Conservation (phyloP, 2,888 invertebrate genomes). For the Synanthedon tipuliformis region DNA sequence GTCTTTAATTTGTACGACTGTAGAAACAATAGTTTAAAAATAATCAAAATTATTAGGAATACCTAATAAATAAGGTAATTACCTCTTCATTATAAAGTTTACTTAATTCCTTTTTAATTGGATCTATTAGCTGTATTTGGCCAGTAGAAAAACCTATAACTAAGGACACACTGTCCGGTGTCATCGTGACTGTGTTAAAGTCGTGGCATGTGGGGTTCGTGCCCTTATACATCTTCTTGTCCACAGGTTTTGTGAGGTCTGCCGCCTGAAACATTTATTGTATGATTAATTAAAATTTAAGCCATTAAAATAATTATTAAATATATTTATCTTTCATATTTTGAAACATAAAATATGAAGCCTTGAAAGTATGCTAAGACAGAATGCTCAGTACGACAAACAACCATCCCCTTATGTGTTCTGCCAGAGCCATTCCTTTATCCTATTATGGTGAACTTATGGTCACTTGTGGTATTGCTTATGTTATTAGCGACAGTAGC, state of each 20-base stretch:
- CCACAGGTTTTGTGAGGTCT: conserved; percentile 95
- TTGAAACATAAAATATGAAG: background rate
- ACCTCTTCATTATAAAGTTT: conserved; percentile 99
- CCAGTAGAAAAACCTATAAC: conserved; percentile 98
- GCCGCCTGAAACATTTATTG: conserved; percentile 75
- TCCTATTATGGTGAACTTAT: no score
- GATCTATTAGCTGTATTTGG: conserved; percentile 97
- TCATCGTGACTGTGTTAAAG: conserved; percentile 89
- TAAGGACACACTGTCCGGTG: conserved; percentile 86
- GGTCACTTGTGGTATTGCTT: no score
- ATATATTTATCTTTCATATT: no score
- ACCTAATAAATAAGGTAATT: conserved; percentile 23
- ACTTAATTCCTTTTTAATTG: conserved; percentile 94
- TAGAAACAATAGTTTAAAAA: no score
- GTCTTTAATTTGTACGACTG: no score
- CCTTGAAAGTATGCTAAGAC: no score
- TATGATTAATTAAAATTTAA: conserved; percentile 7
- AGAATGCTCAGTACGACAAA: no score
- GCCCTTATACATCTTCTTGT: conserved; percentile 98
- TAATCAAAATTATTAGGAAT: no score
- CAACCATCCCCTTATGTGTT: no score
- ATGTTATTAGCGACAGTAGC: no score
- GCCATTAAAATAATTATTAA: background rate
- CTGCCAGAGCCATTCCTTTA: no score
- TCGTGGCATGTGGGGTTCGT: conserved; percentile 99